Percentiles rank a stretch among this genome's conserved stretches.
phyloP scores from a whole-genome alignment of 2,797 vertebrate genomes.

The Pantherophis alleghaniensis region DNA sequence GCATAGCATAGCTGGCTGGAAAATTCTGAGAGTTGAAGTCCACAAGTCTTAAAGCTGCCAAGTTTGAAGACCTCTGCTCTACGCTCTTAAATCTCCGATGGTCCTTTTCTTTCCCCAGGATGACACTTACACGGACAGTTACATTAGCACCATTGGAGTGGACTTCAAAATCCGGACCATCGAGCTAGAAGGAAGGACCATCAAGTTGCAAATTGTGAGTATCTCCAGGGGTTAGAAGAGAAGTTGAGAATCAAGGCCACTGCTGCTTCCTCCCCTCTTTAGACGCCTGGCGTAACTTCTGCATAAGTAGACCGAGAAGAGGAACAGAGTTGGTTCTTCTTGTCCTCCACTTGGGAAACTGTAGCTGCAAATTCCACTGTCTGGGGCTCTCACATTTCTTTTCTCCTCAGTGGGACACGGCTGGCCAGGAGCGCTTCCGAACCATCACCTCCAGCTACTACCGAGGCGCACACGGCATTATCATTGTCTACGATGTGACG shows the following conservation, averaged over 20 bases:
- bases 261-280: background rate
- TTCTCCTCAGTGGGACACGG: constrained; percentile 42
- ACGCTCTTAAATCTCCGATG: background rate
- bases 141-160: constrained; percentile 82
- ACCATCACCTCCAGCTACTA: constrained; percentile 51
- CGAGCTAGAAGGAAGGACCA: constrained; percentile 78
- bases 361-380: background rate
- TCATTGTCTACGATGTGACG: constrained; percentile 33
- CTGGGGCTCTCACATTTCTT: background rate
- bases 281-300: background rate
- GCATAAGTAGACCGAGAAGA: background rate
- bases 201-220: constrained; percentile 80
- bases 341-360: background rate
- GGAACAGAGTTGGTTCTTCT: background rate
- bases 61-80: too few relatives aligned
- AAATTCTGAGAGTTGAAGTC: too few relatives aligned
- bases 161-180: constrained; percentile 83
- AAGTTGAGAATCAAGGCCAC: background rate
- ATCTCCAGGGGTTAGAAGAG: background rate
- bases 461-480: constrained; percentile 15
- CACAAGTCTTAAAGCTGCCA: too few relatives aligned
- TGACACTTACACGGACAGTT: constrained; percentile 81
- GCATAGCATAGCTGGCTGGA: too few relatives aligned
- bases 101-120: constrained; percentile 62
- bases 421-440: constrained; percentile 50